These are phyloP conservation scores for Brachymystax lenok DNA, from an alignment of 2,797 vertebrate genomes.

Conservation along the genomic window DNA sequence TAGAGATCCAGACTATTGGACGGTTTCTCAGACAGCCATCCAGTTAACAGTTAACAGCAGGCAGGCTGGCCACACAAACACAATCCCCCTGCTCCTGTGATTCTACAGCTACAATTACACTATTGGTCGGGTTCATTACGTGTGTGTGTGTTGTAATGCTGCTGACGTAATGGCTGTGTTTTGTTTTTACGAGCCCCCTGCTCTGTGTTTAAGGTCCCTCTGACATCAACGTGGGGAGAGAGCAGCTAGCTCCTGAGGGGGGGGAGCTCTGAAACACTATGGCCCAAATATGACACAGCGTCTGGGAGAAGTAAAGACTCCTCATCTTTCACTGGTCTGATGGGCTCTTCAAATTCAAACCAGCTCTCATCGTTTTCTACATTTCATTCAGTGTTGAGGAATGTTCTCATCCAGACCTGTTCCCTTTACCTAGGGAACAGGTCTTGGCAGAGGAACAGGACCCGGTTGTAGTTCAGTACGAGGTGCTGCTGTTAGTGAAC, in stretches of 20 bases:
- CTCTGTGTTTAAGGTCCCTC: constrained; percentile 37
- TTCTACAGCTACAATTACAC: background rate
- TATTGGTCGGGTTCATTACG: constrained; percentile 18
- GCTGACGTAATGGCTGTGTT: constrained; percentile 10
- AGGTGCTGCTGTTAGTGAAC: constrained; percentile 60
- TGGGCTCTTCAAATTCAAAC: constrained; percentile 13
- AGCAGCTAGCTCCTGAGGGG: background rate
- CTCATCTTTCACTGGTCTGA: background rate
- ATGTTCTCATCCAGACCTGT: constrained; percentile 52
- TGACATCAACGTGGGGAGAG: constrained; percentile 55
- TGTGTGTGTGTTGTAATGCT: constrained; percentile 46
- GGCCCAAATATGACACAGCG: constrained; percentile 44
- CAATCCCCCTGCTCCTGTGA: background rate
- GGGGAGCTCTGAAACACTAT: constrained; percentile 13
- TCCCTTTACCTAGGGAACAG: constrained; percentile 65
- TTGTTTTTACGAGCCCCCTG: constrained; percentile 53
- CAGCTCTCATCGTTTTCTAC: constrained; percentile 36
- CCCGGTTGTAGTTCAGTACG: constrained; percentile 60
- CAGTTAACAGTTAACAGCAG: constrained; percentile 11
- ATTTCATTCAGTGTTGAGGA: constrained; percentile 46
- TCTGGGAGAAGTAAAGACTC: constrained; percentile 48
- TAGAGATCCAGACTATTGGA: background rate
- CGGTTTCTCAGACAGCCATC: background rate
- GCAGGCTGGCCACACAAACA: constrained; percentile 12
- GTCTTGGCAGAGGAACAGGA: constrained; percentile 59